A percentile compares a stretch with the other conserved stretches of the same genome.
phyloP scores from a whole-genome alignment of 2,113 vertebrate genomes.

The Malurus alboscapulatus region DNA sequence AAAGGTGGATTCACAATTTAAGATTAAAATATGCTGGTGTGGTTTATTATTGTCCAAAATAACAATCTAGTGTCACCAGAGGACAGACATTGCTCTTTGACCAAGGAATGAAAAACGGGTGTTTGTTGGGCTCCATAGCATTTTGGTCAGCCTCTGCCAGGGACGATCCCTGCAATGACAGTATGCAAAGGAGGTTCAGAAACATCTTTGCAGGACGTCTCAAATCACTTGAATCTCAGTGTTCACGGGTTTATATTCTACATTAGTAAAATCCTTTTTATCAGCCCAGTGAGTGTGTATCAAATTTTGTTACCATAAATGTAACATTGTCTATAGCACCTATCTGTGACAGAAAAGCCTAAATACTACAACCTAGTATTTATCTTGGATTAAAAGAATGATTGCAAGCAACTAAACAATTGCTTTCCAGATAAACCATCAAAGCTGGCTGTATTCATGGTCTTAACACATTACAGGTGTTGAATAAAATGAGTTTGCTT shows the following conservation, averaged over 20 bases:
- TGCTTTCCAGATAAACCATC: not conserved
- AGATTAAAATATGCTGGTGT: not conserved
- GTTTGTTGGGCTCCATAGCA: rapidly evolving
- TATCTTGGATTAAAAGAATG: not conserved
- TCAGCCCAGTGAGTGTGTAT: not conserved
- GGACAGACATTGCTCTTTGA: not conserved
- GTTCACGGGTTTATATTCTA: not conserved
- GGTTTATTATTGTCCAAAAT: not conserved
- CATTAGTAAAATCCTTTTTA: not conserved
- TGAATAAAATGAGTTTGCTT: not conserved
- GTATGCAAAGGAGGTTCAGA: not conserved
- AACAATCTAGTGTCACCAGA: not conserved
- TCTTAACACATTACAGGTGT: not conserved
- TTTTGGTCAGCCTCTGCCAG: not conserved
- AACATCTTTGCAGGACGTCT: not conserved
- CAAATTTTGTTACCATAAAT: not conserved
- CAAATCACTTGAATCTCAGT: not conserved
- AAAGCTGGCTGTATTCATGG: not conserved
- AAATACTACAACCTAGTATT: not conserved
- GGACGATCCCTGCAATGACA: rapidly evolving
- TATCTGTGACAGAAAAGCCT: not conserved
- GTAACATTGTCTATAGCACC: not conserved
- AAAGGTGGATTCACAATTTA: not conserved
- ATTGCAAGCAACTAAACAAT: not conserved
- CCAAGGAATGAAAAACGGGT: not conserved